phyloP scores from a whole-genome alignment of 1,140 invertebrate species.

The Ephestia elutella region DNA sequence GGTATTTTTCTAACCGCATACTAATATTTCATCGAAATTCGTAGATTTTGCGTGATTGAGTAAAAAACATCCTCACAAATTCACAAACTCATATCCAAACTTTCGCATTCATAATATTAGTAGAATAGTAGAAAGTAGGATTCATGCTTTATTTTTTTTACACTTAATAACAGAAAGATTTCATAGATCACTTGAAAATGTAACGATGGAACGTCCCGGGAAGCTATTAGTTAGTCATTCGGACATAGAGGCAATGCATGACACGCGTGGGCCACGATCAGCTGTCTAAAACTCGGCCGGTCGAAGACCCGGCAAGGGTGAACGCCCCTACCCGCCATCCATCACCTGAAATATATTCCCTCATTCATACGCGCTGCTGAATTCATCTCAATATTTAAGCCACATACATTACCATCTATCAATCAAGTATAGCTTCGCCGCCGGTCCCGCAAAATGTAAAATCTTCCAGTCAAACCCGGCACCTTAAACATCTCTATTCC shows the following conservation, averaged over 20 bases:
- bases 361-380: constrained; percentile 59
- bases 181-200: background rate
- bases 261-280: constrained; percentile 40
- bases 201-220: constrained; percentile 32
- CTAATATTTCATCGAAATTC: too few species aligned
- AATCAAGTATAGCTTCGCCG: constrained; percentile 32
- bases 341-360: constrained; percentile 48
- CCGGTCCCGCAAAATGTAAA: constrained; percentile 31
- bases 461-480: constrained; percentile 18
- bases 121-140: too few species aligned
- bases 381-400: constrained; percentile 61
- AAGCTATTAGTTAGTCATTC: constrained; percentile 45
- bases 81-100: too few species aligned
- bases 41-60: too few species aligned
- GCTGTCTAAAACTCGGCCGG: constrained; percentile 62
- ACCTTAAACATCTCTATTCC: constrained; percentile 16
- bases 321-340: constrained; percentile 42
- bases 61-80: too few species aligned
- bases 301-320: constrained; percentile 54
- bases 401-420: constrained; percentile 31
- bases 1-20: too few species aligned
- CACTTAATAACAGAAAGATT: too few species aligned
- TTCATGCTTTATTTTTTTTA: too few species aligned
- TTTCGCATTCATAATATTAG: too few species aligned
- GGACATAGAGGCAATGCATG: constrained; percentile 16